Percentiles rank a stretch among this genome's conserved stretches.
These are phyloP conservation scores for Steromphala cineraria DNA, from an alignment of 2,888 invertebrate species.

Conservation along the genomic window DNA sequence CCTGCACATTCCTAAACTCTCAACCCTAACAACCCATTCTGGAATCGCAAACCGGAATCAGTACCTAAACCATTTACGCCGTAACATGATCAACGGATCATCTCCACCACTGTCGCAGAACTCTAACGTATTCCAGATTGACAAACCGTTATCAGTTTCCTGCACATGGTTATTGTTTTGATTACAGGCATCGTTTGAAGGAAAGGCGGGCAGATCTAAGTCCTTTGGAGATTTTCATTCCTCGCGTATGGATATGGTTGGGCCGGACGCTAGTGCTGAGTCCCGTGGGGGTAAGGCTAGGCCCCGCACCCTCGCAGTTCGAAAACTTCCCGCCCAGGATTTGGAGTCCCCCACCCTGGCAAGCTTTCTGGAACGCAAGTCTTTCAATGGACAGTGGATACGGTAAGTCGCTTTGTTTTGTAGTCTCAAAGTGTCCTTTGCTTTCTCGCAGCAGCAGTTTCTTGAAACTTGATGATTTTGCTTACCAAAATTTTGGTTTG, in stretches of 20 bases:
- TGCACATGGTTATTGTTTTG: conserved; percentile 5
- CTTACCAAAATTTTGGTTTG: too few relatives aligned
- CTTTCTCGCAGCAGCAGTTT: not conserved
- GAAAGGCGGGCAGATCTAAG: not conserved
- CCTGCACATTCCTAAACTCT: not conserved
- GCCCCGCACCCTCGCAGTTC: conserved; percentile 51
- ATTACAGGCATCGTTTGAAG: not conserved
- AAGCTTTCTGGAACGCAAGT: conserved; percentile 51
- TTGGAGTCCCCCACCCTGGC: conserved; percentile 33
- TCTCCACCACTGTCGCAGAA: not conserved
- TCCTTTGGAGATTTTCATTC: not conserved
- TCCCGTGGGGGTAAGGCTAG: conserved; percentile 8
- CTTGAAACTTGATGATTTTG: too few relatives aligned
- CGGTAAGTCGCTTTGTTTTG: conserved; percentile 37
- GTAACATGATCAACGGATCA: not conserved
- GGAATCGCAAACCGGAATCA: not conserved
- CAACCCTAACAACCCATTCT: not conserved
- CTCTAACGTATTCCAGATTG: not conserved
- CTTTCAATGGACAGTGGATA: conserved; percentile 53
- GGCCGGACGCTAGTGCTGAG: not conserved
- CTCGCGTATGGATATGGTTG: not conserved
- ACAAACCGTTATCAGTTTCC: not conserved
- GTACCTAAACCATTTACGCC: not conserved
- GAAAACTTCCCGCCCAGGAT: conserved; percentile 46
- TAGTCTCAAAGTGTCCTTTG: not conserved